These are phyloP conservation scores for Numenius phaeopus DNA, from an alignment of 2,797 vertebrate species.

Conservation along the genomic window DNA sequence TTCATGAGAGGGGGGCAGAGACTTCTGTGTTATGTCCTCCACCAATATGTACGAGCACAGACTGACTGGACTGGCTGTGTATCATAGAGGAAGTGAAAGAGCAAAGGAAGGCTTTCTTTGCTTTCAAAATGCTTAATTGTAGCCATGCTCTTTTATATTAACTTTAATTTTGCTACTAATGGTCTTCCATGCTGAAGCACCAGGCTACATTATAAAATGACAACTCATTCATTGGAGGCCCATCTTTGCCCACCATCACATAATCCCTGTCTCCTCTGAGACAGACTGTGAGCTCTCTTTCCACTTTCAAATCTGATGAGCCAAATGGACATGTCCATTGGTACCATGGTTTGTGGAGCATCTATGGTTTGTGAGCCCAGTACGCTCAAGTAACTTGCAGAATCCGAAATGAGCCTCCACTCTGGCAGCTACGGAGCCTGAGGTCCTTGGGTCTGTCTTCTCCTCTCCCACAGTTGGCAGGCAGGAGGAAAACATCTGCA, in stretches of 20 bases:
- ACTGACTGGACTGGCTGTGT: not conserved
- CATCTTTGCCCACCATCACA: not conserved
- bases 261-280: not conserved
- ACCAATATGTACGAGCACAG: not conserved
- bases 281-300: not conserved
- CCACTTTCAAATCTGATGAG: not conserved
- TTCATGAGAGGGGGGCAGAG: not conserved
- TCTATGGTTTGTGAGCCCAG: not conserved
- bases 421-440: not conserved
- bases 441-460: not conserved
- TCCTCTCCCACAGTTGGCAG: not conserved
- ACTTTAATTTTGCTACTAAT: not conserved
- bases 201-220: not conserved
- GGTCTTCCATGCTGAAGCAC: not conserved
- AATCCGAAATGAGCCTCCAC: not conserved
- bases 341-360: not conserved
- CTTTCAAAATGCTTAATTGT: not conserved
- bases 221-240: not conserved
- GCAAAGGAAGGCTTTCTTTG: not conserved
- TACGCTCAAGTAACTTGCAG: not conserved
- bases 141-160: not conserved
- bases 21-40: not conserved
- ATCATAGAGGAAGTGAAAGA: not conserved
- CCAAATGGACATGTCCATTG: rapidly evolving
- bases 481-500: not conserved